These are phyloP conservation scores for Rhabdophis nuchalis DNA, from an alignment of 2,797 vertebrate genomes.

Conservation along the genomic window DNA sequence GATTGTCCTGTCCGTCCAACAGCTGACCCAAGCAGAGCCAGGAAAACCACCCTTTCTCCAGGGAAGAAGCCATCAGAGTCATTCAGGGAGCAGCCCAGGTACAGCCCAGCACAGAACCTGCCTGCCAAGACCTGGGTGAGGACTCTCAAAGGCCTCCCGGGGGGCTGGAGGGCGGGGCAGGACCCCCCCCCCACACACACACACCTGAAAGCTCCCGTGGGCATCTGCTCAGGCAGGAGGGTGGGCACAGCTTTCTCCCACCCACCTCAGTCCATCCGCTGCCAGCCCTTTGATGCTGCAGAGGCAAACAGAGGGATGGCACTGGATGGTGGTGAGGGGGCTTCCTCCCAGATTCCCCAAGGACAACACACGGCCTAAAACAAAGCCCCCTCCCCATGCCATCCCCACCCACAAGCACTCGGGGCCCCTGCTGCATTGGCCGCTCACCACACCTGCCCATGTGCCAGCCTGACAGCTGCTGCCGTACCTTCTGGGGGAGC, in stretches of 20 bases:
- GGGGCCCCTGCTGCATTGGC: background rate
- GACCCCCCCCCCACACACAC: no score
- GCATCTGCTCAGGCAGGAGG: background rate
- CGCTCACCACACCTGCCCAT: background rate
- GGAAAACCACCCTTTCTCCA: background rate
- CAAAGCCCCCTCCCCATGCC: background rate
- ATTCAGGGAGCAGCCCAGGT: background rate
- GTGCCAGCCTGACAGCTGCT: background rate
- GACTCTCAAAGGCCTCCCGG: background rate
- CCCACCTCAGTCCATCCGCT: background rate
- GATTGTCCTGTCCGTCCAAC: background rate
- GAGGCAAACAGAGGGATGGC: background rate
- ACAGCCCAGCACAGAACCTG: background rate
- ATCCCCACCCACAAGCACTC: background rate
- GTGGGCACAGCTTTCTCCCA: no score
- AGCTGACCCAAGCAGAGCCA: background rate
- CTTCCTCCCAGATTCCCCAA: background rate
- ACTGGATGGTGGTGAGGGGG: background rate
- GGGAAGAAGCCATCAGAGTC: background rate
- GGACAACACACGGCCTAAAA: background rate
- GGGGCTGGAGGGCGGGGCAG: background rate
- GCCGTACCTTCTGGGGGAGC: background rate
- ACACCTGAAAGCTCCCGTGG: background rate
- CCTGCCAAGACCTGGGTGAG: background rate
- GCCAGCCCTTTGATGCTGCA: background rate